Base-by-base conservation (phyloP, 2,888 invertebrate genomes). In the Alentia gelatinosa region DNA sequence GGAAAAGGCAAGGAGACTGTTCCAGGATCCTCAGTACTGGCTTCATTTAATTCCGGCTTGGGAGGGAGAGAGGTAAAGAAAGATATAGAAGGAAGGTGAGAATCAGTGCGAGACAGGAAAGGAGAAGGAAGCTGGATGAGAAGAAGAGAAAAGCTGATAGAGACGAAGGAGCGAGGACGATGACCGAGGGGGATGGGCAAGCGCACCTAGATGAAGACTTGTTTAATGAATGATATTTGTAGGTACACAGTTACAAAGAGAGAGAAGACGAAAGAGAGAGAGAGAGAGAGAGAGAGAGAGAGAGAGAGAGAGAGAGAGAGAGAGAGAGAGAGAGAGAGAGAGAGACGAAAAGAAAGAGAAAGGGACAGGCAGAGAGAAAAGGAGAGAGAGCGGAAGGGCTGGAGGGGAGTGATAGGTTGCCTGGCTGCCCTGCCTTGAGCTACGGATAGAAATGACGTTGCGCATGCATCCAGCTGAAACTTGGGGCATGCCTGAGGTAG, bases 291-390 rank as follows among this genome's bases (percentile, higher is more conserved):
- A 74, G 74, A 74, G 74, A 74, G 74, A n/a, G 74, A 74, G 30
- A 74, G 12, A n/a, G 30, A 74, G 74, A 30, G 74, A 74, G 74
- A 74, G 74, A 74, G 74, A 74, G 30, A 74, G 74, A n/a, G 30
- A 74, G 74, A 30, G 74, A n/a, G 74, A 74, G 74, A 74, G 74
- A 74, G 74, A n/a, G 30, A 74, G 74, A n/a, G 30, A 74, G 74
- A 30, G 74, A n/a, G 74, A 74, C 12, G n/a, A n/a, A n/a, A n/a
- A 74, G 30, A 74, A n/a, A 74, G 30, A n/a, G 74, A 30, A n/a
- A 74, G 74, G 30, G 74, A 74, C 12, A 74, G 74, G n/a, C 7
- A 74, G 74, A 74, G 30, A 74, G 74, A 30, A n/a, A 74, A n/a
- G 30, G 74, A 74, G 74, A 74, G 74, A n/a, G 74, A 74, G 26